A percentile compares a stretch with the other conserved stretches of the same genome.
Evolutionary conservation across 2,113 vertebrate species (phyloP).

Genomic region (Oxygymnocypris stewartii): DNA sequence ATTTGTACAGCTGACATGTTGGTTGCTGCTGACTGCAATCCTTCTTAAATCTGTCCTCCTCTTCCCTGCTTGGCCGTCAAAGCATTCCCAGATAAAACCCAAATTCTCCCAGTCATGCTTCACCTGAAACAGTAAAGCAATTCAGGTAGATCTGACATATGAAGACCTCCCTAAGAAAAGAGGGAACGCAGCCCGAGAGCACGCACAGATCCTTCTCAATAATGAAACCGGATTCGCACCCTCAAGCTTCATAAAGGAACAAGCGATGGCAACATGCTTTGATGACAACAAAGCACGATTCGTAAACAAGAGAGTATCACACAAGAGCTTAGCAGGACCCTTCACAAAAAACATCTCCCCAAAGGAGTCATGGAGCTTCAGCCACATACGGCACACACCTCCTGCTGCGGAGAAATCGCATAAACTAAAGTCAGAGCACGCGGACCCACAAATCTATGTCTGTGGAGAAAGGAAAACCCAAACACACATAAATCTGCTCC

Average conservation of each 20-base stretch:
- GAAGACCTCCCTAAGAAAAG: slow-evolving; percentile 17
- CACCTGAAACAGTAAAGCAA: slow-evolving; percentile 10
- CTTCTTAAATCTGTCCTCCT: slow-evolving; percentile 1
- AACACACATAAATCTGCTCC: slow-evolving; percentile 1
- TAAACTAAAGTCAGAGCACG: slow-evolving; percentile 19
- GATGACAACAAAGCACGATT: slow-evolving; percentile 25
- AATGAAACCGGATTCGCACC: slow-evolving; percentile 11
- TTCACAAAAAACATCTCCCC: slow-evolving; percentile 14
- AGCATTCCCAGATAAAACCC: slow-evolving; percentile 19
- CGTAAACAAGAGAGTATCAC: slow-evolving; percentile 19
- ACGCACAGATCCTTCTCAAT: slow-evolving; percentile 14
- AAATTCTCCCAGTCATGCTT: slow-evolving; percentile 1
- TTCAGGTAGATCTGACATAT: slow-evolving; percentile 24
- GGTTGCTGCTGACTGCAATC: slow-evolving; percentile 11
- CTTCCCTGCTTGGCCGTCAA: slow-evolving; percentile 32
- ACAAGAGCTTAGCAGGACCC: slow-evolving; percentile 20
- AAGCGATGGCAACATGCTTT: slow-evolving; percentile 24
- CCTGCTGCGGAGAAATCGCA: slow-evolving; percentile 4
- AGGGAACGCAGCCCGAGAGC: not conserved
- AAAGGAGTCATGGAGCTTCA: slow-evolving; percentile 17
- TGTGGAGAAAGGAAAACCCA: slow-evolving; percentile 2
- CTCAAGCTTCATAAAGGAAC: slow-evolving; percentile 32
- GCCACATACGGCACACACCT: not conserved
- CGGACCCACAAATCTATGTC: not conserved
- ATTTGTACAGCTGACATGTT: slow-evolving; percentile 11